Evolutionary conservation across 2,888 invertebrate genomes (phyloP), one percentile per base, ranked within the genome.

Genomic region (Rhamphomyia laevipes): DNA sequence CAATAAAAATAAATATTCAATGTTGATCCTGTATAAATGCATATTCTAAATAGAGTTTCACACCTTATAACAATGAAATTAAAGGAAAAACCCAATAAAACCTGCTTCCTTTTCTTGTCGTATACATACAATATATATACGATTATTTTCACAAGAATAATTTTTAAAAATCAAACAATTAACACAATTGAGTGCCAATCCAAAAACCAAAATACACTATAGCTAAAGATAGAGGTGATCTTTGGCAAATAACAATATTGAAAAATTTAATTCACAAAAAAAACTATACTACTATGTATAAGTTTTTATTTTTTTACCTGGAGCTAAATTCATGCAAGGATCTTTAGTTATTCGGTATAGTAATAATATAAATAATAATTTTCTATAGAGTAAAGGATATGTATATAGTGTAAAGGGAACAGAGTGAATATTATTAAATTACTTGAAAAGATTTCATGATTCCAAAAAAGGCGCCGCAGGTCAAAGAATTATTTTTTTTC

Each of bases 391-490:
- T 27, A 27, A 27, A 27, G 23, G 23, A 27, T 27, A 27, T 27
- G 9, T 27, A 27, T 9, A 27, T 4, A 27, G 23, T 27, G 23
- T 27, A 7, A 27, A 27, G 23, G 23, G 23, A 7, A 27, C 9
- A 27, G 23, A 27, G 7, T 27, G 23, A 27, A 27, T 27, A 27
- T 27, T 7, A 27, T 27, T 27, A 27, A 27, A 27, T 27, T 27
- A 27, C 2, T 7, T 27, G 9, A 27, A 27, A 27, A 27, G 9
- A 13, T 31, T 13, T 35, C 31, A 33, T 31, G 27, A 43, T 52
- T 51, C 31, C 33, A 49, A 27, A 27, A 56, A 56, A 59, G 63
- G 63, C 62, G 62, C 63, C 63, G 63, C 62, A 61, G 62, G 61
- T 62, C 61, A 60, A 56, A 56, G 51, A 52, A 52, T 43, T 27